Conservation (phyloP, 1,140 invertebrate genomes). For the Drosophila auraria region DNA sequence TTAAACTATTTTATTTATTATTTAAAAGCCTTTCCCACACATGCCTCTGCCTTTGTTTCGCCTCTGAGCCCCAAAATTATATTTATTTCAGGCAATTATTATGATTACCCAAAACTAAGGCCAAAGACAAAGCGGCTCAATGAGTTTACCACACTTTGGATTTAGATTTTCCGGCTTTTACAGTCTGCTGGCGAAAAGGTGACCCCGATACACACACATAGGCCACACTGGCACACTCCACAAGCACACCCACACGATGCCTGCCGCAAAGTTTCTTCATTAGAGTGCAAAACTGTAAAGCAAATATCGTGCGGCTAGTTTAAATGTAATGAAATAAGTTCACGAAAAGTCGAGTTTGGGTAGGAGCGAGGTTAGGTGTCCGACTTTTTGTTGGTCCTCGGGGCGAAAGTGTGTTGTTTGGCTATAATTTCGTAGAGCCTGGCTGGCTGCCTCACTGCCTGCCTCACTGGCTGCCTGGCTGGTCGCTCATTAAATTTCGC, state of each 20-base stretch:
- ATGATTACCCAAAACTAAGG: constrained; percentile 15
- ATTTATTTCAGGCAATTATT: constrained; percentile 9
- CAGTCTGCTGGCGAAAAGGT: constrained; percentile 42
- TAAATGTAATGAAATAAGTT: constrained; percentile 73
- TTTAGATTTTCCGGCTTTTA: constrained; percentile 3
- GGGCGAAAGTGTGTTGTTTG: constrained; percentile 44
- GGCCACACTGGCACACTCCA: not conserved
- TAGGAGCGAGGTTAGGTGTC: constrained; percentile 27
- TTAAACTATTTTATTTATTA: not conserved
- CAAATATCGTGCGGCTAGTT: constrained; percentile 60
- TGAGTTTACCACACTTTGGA: constrained; percentile 28
- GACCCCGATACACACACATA: constrained; percentile 29
- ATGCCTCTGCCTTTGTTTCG: too few relatives aligned
- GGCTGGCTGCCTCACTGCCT: not conserved
- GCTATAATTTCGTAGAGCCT: constrained; percentile 62
- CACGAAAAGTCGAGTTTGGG: constrained; percentile 10
- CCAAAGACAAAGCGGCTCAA: constrained; percentile 29
- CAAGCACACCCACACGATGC: constrained; percentile 2
- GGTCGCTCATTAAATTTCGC: constrained; percentile 72
- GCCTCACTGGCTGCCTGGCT: constrained; percentile 4
- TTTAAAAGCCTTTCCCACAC: not conserved
- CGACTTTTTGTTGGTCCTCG: constrained; percentile 20
- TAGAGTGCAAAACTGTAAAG: constrained; percentile 68
- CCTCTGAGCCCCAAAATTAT: not conserved
- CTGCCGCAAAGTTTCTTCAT: constrained; percentile 62